Conservation (phyloP, 2,797 vertebrate species). For the Xenentodon cancila region DNA sequence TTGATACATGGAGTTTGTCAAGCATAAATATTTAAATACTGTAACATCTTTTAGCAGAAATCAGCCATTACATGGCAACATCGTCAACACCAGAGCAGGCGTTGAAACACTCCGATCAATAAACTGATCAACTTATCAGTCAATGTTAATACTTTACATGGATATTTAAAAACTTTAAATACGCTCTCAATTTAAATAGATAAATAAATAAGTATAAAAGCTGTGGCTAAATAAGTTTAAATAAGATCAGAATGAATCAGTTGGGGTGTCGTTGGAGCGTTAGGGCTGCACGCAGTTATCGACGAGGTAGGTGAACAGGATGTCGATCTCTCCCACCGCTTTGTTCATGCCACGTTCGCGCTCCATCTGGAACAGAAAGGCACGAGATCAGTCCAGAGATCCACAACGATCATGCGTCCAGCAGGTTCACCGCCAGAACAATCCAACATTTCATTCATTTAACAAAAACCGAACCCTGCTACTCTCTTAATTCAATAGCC, state of each 20-base stretch:
- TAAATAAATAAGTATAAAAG: slow-evolving; percentile 64
- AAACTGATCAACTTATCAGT: slow-evolving; percentile 49
- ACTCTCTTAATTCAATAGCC: neutral
- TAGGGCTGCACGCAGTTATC: slow-evolving; percentile 54
- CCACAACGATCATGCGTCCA: too few relatives aligned
- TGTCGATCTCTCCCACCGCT: slow-evolving; percentile 68
- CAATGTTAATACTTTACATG: slow-evolving; percentile 46
- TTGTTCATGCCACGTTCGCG: slow-evolving; percentile 46
- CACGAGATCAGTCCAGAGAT: neutral
- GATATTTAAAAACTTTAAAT: slow-evolving; percentile 26
- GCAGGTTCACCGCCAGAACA: too few relatives aligned
- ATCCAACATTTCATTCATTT: too few relatives aligned
- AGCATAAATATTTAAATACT: slow-evolving; percentile 29
- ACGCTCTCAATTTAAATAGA: slow-evolving; percentile 48
- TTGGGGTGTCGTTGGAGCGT: neutral
- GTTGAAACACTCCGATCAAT: slow-evolving; percentile 41
- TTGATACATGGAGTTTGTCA: neutral
- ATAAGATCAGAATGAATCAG: slow-evolving; percentile 18
- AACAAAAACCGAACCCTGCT: neutral
- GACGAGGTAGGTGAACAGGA: slow-evolving; percentile 67
- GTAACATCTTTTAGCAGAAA: neutral
- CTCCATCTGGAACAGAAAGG: slow-evolving; percentile 52
- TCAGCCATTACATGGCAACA: slow-evolving; percentile 55
- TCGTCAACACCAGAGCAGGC: slow-evolving; percentile 23
- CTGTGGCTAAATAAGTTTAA: slow-evolving; percentile 33